Percentiles rank a stretch among this genome's conserved stretches.
Evolutionary conservation across 2,888 invertebrate species (phyloP).

Genomic region (Zygaena filipendulae): DNA sequence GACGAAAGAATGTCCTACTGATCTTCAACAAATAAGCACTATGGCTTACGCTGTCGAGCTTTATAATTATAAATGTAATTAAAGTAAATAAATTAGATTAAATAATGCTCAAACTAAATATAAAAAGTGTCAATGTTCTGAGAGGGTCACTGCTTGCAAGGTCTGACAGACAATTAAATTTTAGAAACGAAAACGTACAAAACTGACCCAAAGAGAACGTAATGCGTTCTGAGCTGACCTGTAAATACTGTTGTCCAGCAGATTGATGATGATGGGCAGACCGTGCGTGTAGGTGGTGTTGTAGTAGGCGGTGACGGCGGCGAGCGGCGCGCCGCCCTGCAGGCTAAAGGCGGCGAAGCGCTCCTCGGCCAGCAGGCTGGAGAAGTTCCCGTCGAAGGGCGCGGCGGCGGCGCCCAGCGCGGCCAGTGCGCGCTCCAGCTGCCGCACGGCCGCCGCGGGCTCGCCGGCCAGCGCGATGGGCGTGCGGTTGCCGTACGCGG

Average conservation of each 20-base stretch:
- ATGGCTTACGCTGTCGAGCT: no score
- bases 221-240: constrained; percentile 61
- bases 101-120: no score
- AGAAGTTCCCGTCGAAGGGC: constrained; percentile 75
- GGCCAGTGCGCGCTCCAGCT: constrained; percentile 43
- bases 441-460: constrained; percentile 36
- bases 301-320: constrained; percentile 73
- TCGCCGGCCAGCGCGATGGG: constrained; percentile 73
- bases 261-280: constrained; percentile 78
- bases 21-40: no score
- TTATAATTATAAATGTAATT: no score
- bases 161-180: no score
- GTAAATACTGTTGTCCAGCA: constrained; percentile 76
- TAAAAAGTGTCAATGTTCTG: no score
- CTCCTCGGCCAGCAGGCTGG: constrained; percentile 69
- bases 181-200: no score
- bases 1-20: no score
- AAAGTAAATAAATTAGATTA: no score
- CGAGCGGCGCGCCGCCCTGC: constrained; percentile 61
- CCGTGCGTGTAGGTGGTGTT: constrained; percentile 86
- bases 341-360: constrained; percentile 76
- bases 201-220: no score
- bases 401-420: constrained; percentile 49
- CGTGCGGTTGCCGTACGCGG: constrained; percentile 69
- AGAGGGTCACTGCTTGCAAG: no score